Percentiles rank a stretch among this genome's conserved stretches.
phyloP scores from a whole-genome alignment of 1,140 invertebrate genomes.

The Manduca sexta region DNA sequence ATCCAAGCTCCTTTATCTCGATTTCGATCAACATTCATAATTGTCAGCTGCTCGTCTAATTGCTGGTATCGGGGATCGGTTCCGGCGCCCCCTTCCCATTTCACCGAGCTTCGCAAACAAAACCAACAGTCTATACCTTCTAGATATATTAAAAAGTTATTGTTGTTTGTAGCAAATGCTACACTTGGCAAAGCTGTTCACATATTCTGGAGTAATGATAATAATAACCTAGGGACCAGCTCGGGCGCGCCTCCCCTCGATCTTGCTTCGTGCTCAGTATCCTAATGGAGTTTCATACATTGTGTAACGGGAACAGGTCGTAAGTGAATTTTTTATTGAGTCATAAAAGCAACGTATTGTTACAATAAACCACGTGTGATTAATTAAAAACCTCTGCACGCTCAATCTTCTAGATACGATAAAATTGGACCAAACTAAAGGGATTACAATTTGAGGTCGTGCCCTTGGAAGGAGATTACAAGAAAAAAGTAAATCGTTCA shows the following conservation, averaged over 20 bases:
- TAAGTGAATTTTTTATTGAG: constrained; percentile 11
- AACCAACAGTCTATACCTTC: not conserved
- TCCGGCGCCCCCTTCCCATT: constrained; percentile 64
- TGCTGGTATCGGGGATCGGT: constrained; percentile 65
- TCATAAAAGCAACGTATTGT: not conserved
- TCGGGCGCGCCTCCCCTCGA: constrained; percentile 1
- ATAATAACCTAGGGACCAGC: constrained; percentile 8
- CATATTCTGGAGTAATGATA: constrained; percentile 10
- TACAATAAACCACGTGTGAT: not conserved
- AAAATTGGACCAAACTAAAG: not conserved
- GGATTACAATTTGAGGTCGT: not conserved
- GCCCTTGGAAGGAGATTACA: not conserved
- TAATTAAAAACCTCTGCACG: not conserved
- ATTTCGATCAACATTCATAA: constrained; percentile 79
- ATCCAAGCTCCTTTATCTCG: constrained; percentile 76
- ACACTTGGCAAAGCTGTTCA: not conserved
- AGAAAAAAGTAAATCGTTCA: not conserved
- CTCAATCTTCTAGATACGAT: not conserved
- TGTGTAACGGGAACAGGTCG: constrained; percentile 4
- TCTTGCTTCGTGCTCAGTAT: constrained; percentile 11
- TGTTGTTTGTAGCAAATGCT: too few species aligned
- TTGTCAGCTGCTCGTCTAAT: constrained; percentile 82
- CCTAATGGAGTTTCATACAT: constrained; percentile 12
- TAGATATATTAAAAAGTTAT: not conserved
- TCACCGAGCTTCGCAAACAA: constrained; percentile 46